Conservation (phyloP, 1,140 invertebrate species). For the Penaeus chinensis region DNA sequence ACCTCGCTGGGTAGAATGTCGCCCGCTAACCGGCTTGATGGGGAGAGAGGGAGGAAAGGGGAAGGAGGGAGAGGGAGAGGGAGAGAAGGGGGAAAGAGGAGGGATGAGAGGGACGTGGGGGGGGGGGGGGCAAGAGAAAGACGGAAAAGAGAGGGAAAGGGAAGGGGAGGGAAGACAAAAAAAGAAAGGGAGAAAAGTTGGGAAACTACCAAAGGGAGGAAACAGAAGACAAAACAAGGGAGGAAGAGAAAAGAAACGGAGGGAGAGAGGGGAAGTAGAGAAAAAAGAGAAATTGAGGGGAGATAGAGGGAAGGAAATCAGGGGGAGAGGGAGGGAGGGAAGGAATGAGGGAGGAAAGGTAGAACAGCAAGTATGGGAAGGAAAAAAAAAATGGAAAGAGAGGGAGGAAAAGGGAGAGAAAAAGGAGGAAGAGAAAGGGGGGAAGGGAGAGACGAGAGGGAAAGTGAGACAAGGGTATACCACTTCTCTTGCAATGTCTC, state of each 20-base stretch:
- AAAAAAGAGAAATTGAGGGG: constrained; percentile 61
- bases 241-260: no score
- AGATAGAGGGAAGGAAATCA: constrained; percentile 25
- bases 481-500: no score
- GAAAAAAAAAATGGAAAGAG: not conserved
- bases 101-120: not conserved
- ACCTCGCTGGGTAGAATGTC: no score
- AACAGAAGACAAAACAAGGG: no score
- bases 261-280: not conserved
- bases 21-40: no score
- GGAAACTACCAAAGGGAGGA: constrained; percentile 61
- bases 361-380: not conserved
- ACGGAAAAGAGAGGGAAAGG: not conserved
- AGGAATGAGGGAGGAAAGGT: not conserved
- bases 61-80: not conserved
- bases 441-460: constrained; percentile 11
- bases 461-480: no score
- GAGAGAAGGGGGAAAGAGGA: not conserved
- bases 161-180: not conserved
- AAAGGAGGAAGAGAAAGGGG: constrained; percentile 55
- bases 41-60: no score
- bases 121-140: not conserved
- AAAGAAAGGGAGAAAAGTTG: not conserved
- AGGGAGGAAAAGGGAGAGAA: constrained; percentile 32
- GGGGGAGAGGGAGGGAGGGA: constrained; percentile 42